Percentiles rank a stretch among this genome's conserved stretches.
Evolutionary conservation across 2,797 vertebrate genomes (phyloP).

Genomic region (Chiroxiphia lanceolata): DNA sequence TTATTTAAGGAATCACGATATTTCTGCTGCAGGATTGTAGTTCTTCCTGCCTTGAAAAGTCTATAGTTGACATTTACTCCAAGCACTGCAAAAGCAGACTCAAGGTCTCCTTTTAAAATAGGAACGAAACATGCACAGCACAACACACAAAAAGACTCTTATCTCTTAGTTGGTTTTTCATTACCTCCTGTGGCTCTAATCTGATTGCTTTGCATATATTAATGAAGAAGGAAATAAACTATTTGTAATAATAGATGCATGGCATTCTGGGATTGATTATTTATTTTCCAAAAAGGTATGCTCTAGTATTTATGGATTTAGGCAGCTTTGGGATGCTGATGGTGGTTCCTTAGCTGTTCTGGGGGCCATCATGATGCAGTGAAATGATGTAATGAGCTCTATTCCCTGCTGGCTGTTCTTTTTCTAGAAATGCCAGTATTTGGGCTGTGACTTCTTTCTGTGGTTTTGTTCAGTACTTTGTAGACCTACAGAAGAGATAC

Average conservation of each 20-base stretch:
- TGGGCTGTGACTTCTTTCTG: not conserved
- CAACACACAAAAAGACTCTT: not conserved
- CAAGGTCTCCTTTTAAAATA: constrained; percentile 26
- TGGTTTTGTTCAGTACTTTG: not conserved
- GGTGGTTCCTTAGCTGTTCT: not conserved
- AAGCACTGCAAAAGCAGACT: not conserved
- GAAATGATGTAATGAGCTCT: not conserved
- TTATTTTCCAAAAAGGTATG: not conserved
- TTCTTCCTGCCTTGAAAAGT: constrained; percentile 10
- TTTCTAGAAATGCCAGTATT: not conserved
- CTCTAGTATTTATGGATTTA: not conserved
- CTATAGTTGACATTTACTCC: constrained; percentile 1
- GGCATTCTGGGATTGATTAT: not conserved
- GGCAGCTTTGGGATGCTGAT: not conserved
- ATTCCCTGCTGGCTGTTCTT: not conserved
- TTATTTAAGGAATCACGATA: not conserved
- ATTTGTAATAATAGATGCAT: not conserved
- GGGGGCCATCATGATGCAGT: not conserved
- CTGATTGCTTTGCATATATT: constrained; percentile 53
- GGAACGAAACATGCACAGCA: not conserved
- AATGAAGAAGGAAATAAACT: constrained; percentile 35
- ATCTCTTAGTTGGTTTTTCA: constrained; percentile 40
- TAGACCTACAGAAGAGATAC: not conserved
- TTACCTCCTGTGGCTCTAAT: constrained; percentile 47
- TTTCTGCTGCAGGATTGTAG: not conserved